phyloP scores from a whole-genome alignment of 2,113 vertebrate species.

The Cyrtonyx montezumae region DNA sequence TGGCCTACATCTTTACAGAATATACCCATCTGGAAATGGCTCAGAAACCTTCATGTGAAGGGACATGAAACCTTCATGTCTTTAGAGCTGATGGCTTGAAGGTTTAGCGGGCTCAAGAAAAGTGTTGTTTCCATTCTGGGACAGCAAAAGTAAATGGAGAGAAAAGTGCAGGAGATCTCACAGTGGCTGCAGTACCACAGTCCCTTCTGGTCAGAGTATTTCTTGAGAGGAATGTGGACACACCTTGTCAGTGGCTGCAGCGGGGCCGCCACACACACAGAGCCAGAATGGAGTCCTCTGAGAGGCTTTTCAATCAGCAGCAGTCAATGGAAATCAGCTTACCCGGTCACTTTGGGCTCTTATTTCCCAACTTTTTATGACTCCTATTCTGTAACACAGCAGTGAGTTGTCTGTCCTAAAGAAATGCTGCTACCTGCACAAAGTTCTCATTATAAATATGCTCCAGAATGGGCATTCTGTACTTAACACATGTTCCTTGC shows the following conservation, averaged over 20 bases:
- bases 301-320: not conserved
- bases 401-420: not conserved
- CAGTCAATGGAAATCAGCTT: constrained; percentile 4
- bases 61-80: not conserved
- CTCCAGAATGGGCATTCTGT: not conserved
- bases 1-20: not conserved
- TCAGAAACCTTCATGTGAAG: not conserved
- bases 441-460: not conserved
- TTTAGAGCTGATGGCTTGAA: not conserved
- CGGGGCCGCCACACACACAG: not conserved
- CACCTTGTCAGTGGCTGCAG: not conserved
- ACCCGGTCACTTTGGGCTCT: not conserved
- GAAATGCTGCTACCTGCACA: not conserved
- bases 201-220: not conserved
- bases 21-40: not conserved
- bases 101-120: not conserved
- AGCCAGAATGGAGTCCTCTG: not conserved
- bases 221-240: not conserved
- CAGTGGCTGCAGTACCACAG: not conserved
- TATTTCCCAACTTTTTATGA: not conserved
- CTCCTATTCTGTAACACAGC: not conserved
- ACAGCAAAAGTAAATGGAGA: not conserved
- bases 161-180: not conserved
- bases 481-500: not conserved
- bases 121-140: not conserved